phyloP scores from a whole-genome alignment of 2,797 vertebrate genomes.

The Scarus forsteni region DNA sequence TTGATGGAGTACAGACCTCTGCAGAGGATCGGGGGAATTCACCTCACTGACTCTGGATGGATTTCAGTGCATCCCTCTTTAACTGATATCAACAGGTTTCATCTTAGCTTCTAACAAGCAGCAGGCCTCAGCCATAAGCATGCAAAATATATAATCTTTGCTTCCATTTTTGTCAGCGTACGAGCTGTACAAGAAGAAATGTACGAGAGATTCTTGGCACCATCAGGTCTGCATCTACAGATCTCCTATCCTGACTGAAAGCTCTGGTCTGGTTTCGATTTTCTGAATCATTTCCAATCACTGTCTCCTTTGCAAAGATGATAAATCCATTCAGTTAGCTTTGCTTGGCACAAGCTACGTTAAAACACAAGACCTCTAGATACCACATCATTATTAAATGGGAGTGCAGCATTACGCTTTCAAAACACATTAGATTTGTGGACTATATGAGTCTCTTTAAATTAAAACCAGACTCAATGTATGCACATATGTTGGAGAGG shows the following conservation, averaged over 20 bases:
- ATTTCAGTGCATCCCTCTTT: constrained; percentile 46
- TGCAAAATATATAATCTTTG: constrained; percentile 58
- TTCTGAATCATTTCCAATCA: constrained; percentile 68
- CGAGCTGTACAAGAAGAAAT: constrained; percentile 60
- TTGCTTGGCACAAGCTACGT: constrained; percentile 49
- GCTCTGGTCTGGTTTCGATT: constrained; percentile 75
- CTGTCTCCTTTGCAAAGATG: constrained; percentile 49
- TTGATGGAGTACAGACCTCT: constrained; percentile 53
- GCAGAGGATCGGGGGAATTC: constrained; percentile 30
- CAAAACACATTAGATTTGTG: constrained; percentile 57
- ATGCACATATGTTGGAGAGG: constrained; percentile 29
- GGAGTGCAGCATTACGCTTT: constrained; percentile 48
- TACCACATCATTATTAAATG: constrained; percentile 46
- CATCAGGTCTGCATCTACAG: constrained; percentile 50
- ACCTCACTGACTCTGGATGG: constrained; percentile 25
- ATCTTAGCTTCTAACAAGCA: constrained; percentile 57
- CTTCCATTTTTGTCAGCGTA: constrained; percentile 41
- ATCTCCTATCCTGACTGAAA: constrained; percentile 41
- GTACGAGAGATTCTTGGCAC: constrained; percentile 59
- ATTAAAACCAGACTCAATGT: constrained; percentile 59
- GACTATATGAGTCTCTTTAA: constrained; percentile 49
- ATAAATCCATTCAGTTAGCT: constrained; percentile 65
- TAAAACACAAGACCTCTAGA: constrained; percentile 42
- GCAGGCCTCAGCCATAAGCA: constrained; percentile 48
- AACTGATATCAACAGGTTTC: constrained; percentile 45